These are phyloP conservation scores for Danaus melanippus DNA, from an alignment of 1,140 invertebrate species.

Conservation along the genomic window DNA sequence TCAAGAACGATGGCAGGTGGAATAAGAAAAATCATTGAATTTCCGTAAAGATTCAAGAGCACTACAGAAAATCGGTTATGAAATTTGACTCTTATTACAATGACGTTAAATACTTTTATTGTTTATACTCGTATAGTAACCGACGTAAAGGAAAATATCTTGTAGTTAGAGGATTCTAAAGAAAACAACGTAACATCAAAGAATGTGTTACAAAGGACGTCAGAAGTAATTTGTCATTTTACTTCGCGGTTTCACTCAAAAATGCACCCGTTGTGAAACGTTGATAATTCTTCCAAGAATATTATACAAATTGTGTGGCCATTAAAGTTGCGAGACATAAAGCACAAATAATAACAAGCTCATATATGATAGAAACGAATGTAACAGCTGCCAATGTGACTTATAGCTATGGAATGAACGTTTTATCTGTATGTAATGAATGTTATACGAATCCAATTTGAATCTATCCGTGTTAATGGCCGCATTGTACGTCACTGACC, in stretches of 20 bases:
- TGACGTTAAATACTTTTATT: no score
- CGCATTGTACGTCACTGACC: conserved; percentile 16
- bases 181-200: conserved; percentile 32
- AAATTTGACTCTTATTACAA: conserved; percentile 1
- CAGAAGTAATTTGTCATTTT: conserved; percentile 34
- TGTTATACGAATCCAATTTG: no score
- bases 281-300: conserved; percentile 33
- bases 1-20: conserved; percentile 19
- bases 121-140: no score
- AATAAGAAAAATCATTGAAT: conserved; percentile 16
- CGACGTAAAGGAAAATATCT: no score
- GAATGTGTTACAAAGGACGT: conserved; percentile 27
- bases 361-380: no score
- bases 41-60: background rate
- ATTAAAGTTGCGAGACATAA: background rate
- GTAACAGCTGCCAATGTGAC: no score
- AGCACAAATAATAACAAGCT: conserved; percentile 1
- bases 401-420: no score
- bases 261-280: conserved; percentile 25
- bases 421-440: no score
- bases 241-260: conserved; percentile 28
- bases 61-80: background rate
- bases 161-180: conserved; percentile 8
- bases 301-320: conserved; percentile 17
- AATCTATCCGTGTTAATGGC: no score